phyloP scores from a whole-genome alignment of 1,140 invertebrate genomes.

The Drosophila azteca region DNA sequence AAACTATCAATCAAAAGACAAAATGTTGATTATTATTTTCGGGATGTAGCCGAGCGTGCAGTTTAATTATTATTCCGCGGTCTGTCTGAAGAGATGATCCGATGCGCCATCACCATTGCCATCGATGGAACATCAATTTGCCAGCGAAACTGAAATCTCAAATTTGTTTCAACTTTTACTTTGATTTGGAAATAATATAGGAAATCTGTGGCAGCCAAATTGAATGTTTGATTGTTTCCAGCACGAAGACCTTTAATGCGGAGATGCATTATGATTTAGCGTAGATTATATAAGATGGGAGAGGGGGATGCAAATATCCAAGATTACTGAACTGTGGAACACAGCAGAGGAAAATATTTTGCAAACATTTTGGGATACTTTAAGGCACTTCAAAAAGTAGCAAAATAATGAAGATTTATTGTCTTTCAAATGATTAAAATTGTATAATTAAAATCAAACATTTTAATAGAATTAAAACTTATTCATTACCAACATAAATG shows the following conservation, averaged over 20 bases:
- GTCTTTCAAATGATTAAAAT: too few relatives aligned
- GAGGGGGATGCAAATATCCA: not conserved
- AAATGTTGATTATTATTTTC: constrained; percentile 68
- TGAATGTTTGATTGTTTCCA: not conserved
- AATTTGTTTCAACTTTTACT: constrained; percentile 37
- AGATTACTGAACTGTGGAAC: not conserved
- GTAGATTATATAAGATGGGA: too few relatives aligned
- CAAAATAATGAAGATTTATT: too few relatives aligned
- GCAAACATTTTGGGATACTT: too few relatives aligned
- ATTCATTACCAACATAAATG: too few relatives aligned
- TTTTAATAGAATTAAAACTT: too few relatives aligned
- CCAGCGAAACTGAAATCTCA: constrained; percentile 7
- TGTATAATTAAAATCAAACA: too few relatives aligned
- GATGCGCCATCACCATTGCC: constrained; percentile 8
- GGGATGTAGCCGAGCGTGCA: constrained; percentile 63
- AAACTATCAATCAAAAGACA: constrained; percentile 80
- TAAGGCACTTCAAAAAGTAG: too few relatives aligned
- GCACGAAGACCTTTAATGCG: constrained; percentile 6
- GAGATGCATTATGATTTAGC: not conserved
- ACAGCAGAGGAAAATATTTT: not conserved
- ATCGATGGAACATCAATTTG: constrained; percentile 25
- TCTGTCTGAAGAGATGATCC: constrained; percentile 35
- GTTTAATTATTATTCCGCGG: constrained; percentile 73
- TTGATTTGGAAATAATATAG: constrained; percentile 12
- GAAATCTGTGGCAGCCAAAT: constrained; percentile 5